These are phyloP conservation scores for Delichon dasypus DNA, from an alignment of 2,797 vertebrate species.

Conservation along the genomic window DNA sequence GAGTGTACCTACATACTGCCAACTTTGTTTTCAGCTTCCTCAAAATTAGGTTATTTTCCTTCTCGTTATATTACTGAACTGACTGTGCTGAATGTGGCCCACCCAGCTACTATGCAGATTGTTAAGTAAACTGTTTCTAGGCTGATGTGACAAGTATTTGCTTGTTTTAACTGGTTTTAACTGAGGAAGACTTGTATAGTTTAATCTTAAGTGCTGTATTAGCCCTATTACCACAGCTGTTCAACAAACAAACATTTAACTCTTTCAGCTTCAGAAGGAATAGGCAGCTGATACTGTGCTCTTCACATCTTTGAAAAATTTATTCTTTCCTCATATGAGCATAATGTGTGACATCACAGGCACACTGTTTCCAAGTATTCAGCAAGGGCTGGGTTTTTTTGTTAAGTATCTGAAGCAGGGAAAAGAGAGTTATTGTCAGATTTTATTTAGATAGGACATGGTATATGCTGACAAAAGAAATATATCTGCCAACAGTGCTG, in stretches of 20 bases:
- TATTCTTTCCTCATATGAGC: background rate
- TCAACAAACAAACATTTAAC: background rate
- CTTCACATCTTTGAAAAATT: background rate
- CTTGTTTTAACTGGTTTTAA: background rate
- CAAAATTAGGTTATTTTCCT: background rate
- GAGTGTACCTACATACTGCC: background rate
- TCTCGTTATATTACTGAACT: background rate
- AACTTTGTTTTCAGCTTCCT: background rate
- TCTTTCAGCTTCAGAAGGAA: background rate
- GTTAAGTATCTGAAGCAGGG: background rate
- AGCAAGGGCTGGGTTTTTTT: background rate
- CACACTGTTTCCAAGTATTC: background rate
- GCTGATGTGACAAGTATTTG: background rate
- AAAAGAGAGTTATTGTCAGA: background rate
- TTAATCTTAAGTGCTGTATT: background rate
- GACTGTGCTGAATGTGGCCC: background rate
- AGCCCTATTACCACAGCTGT: background rate
- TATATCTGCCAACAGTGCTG: background rate
- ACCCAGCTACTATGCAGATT: background rate
- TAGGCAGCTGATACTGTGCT: background rate
- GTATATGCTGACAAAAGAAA: slow-evolving; percentile 7
- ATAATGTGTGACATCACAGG: background rate
- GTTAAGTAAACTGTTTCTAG: background rate
- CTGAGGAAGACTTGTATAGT: background rate
- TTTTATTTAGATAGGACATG: slow-evolving; percentile 12